Base-by-base conservation (phyloP, 2,888 invertebrate species). In the Dicranocentrus wangi region DNA sequence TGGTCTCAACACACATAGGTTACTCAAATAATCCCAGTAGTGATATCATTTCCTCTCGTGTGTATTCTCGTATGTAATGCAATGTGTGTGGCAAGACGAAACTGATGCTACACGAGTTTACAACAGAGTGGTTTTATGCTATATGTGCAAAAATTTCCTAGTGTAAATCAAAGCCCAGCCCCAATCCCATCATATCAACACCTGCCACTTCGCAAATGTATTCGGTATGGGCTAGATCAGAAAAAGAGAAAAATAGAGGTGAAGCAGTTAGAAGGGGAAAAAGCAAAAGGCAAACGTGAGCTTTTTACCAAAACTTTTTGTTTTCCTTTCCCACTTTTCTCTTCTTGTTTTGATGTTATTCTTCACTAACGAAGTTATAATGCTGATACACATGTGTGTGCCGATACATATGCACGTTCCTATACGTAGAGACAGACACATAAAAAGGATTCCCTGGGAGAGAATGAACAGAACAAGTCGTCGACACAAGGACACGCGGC, bases 101-200 rank as follows among this genome's bases (percentile, higher is more conserved):
- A n/a, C n/a, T n/a, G n/a, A n/a, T n/a, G n/a, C n/a, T n/a, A n/a
- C n/a, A n/a, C n/a, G n/a, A n/a, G n/a, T n/a, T n/a, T n/a, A n/a
- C n/a, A n/a, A n/a, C n/a, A n/a, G n/a, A n/a, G n/a, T n/a, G n/a
- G n/a, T n/a, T n/a, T n/a, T n/a, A n/a, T n/a, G n/a, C n/a, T n/a
- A n/a, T n/a, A n/a, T n/a, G n/a, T n/a, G n/a, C n/a, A n/a, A n/a
- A n/a, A n/a, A n/a, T n/a, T n/a, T n/a, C n/a, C n/a, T n/a, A n/a
- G n/a, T n/a, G n/a, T n/a, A n/a, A n/a, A 88, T 96, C 95, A 89
- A 94, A 96, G 55, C 95, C 95, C 32, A 95, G 95, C 27, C 95
- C 95, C 85, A 95, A 91, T 10, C 95, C 95, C 83, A 96, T 94
- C 88, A 95, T 95, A 88, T 95, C 94, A 86, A 95, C 92, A 77